phyloP scores from a whole-genome alignment of 92 coral and sea anemone species.

The Hydrozoanthus gracilis region DNA sequence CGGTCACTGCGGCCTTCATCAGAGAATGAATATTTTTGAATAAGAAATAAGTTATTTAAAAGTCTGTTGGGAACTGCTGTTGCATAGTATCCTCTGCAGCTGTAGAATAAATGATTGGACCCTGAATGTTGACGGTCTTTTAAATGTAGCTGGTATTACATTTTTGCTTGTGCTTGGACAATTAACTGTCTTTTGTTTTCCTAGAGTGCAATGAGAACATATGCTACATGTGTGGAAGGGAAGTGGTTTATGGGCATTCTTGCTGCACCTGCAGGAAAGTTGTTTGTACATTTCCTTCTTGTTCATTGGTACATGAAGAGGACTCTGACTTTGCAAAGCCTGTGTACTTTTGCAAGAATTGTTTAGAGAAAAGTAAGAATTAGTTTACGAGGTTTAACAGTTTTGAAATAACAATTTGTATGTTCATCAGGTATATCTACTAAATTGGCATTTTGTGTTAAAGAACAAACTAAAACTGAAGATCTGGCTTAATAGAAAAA shows the following conservation, averaged over 20 bases:
- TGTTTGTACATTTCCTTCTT: slow-evolving; percentile 17
- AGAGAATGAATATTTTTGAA: too few relatives aligned
- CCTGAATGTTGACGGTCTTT: not conserved
- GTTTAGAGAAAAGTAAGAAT: not conserved
- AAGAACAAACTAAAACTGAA: too few relatives aligned
- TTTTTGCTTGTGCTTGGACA: too few relatives aligned
- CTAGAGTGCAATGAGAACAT: not conserved
- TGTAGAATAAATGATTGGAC: not conserved
- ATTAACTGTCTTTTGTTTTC: not conserved
- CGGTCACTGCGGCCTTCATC: too few relatives aligned
- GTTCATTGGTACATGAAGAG: slow-evolving; percentile 13
- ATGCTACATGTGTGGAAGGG: not conserved
- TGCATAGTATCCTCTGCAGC: not conserved
- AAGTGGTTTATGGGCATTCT: not conserved
- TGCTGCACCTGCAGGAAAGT: slow-evolving; percentile 5
- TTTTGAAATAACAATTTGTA: too few relatives aligned
- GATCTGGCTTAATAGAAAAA: too few relatives aligned
- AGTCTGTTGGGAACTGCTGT: not conserved
- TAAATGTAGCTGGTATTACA: too few relatives aligned
- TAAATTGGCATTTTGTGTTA: too few relatives aligned
- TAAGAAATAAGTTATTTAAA: too few relatives aligned
- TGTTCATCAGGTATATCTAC: too few relatives aligned
- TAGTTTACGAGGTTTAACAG: not conserved
- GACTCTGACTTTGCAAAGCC: slow-evolving; percentile 3
- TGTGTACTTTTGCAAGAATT: not conserved